These are phyloP conservation scores for Ispidina picta DNA, from an alignment of 2,797 vertebrate genomes.

Conservation along the genomic window DNA sequence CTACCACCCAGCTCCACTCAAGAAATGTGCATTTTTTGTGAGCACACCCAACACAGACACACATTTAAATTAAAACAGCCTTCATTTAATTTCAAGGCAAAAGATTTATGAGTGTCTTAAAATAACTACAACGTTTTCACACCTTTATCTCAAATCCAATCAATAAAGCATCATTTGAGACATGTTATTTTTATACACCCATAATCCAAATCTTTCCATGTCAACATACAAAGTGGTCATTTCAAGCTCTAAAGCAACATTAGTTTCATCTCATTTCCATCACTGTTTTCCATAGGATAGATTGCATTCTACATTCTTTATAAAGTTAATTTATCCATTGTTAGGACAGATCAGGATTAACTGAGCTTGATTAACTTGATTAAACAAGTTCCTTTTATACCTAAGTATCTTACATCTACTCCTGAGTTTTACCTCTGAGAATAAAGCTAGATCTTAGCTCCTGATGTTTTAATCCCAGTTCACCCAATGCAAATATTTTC, in stretches of 20 bases:
- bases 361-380: too few species aligned
- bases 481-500: background rate
- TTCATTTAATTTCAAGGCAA: background rate
- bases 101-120: background rate
- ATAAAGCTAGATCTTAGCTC: background rate
- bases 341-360: background rate
- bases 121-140: background rate
- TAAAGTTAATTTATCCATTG: background rate
- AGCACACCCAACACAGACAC: background rate
- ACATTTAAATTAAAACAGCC: background rate
- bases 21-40: background rate
- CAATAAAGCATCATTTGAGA: background rate
- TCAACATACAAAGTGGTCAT: background rate
- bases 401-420: background rate
- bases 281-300: background rate
- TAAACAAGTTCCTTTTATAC: background rate
- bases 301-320: background rate
- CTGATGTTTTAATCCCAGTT: background rate
- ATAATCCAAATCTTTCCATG: background rate
- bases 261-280: background rate
- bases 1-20: background rate
- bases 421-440: accelerated
- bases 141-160: background rate
- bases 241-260: background rate
- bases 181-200: background rate